Base-by-base conservation (phyloP, 2,113 vertebrate genomes). In the Prionailurus viverrinus region DNA sequence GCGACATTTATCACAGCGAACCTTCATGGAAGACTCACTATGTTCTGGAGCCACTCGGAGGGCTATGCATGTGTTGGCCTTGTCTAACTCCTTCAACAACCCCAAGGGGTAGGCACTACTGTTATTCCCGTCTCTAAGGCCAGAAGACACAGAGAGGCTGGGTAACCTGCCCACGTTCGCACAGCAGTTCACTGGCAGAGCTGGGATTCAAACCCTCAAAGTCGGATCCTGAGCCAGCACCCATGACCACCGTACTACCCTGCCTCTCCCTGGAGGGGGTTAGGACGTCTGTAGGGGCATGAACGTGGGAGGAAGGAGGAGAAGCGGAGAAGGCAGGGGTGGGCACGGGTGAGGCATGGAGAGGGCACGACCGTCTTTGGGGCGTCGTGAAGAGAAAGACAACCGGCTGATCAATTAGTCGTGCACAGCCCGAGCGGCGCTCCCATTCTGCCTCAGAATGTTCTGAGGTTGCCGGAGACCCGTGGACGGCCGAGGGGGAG, bases 241-340 rank as follows among this genome's bases (percentile, higher is more conserved):
- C 5, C 0, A 0, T 58, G 18, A 7, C 39, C 18, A 15, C 29
- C 1, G 2, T 12, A 65, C 0, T 6, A 1, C 18, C 5, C 25
- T 69, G 16, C 45, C 23, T 45, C 45, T 89, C 29, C 33, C 41
- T n/a, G 53, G 36, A 90, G 39, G 29, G 7, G 53, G 4, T 80
- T n/a, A 10, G 41, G 33, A 1, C 21, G 27, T 81, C 19, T 48
- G 15, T 4, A 14, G 18, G 66, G 53, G 23, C 4, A 25, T 1
- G 33, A 33, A 25, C 29, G 25, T 3, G 3, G 4, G 7, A 65
- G 83, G 80, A 80, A 73, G 31, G 25, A 13, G 31, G 41, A 92
- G 19, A n/a, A 5, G 33, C 13, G 13, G 33, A 63, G 71, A 4
- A 85, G 61, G 66, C 27, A 13, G 23, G 13, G 45, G 25, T 66